Base-by-base conservation (phyloP, 1,140 invertebrate species). In the Nymphalis io region DNA sequence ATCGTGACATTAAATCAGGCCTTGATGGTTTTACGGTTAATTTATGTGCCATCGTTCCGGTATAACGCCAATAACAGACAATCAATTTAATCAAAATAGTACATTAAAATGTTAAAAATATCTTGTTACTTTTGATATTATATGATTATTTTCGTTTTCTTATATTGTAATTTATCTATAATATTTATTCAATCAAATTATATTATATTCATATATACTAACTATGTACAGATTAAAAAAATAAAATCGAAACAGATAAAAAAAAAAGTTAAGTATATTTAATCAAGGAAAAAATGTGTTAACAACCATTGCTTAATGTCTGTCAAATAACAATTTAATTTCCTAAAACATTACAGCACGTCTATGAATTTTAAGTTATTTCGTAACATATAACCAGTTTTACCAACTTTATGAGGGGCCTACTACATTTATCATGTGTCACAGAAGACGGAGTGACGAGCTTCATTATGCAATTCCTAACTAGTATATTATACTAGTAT, bases 311-410 rank as follows among this genome's bases (percentile, higher is more conserved):
- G 27, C 4, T 33, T 33, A 33, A 33, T 8, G 40, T 44, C 10
- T 27, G 51, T 55, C 20, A 55, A 55, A 55, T 55, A 55, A 55
- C 12, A 27, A 27, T 12, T 55, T 55, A 1, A 8, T 55, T 27
- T n/a, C 21, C 21, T 5, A 15, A 18, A 33, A 23, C 21, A 55
- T 55, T 55, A 55, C 51, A 27, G 12, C 51, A 55, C 13, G 12
- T 12, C 23, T 55, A 55, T 55, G 51, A 55, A 55, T 27, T 55
- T 55, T 51, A 55, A 55, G 21, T 27, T 55, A 55, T 55, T 55
- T 55, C 51, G 51, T 55, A 55, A 55, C 21, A 15, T 18, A 21
- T 0, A 51, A 55, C 51, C 51, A 5, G 51, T 55, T 55, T 55
- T 27, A 33, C 51, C 21, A n/a, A 27, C 3, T 55, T 55, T 55